Conservation (phyloP, 2,797 vertebrate genomes). For the Xenops minutus region DNA sequence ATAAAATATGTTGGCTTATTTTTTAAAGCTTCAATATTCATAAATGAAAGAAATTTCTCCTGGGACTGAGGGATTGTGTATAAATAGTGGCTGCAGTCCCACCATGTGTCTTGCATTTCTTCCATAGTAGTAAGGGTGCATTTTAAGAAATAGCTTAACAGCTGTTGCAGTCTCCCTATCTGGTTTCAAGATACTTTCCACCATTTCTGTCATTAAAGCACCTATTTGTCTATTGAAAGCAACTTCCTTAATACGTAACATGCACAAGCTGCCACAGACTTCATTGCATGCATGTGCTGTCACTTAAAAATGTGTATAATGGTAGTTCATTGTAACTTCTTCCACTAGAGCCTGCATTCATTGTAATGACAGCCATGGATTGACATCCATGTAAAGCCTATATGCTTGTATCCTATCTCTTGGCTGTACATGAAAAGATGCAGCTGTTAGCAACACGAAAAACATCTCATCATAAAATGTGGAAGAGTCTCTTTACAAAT, state of each 20-base stretch:
- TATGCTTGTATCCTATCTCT: neutral
- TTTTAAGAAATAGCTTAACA: conserved; percentile 62
- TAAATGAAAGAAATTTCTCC: conserved; percentile 4
- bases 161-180: conserved; percentile 54
- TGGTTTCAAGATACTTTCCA: conserved; percentile 54
- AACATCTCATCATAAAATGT: neutral
- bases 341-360: neutral
- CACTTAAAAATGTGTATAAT: conserved; percentile 3
- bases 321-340: neutral
- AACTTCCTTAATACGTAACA: neutral
- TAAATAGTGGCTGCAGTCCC: conserved; percentile 66
- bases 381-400: neutral
- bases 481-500: neutral
- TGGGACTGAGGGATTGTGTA: neutral
- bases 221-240: conserved; percentile 41
- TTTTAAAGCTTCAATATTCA: conserved; percentile 22
- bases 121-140: conserved; percentile 20
- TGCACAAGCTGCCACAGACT: neutral
- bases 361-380: neutral
- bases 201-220: conserved; percentile 48
- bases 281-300: neutral
- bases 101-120: conserved; percentile 63
- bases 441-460: neutral
- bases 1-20: neutral
- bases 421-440: neutral